Evolutionary conservation across 1,140 invertebrate species (phyloP), one percentile per base, ranked within the genome.

Genomic region (Patella vulgata): DNA sequence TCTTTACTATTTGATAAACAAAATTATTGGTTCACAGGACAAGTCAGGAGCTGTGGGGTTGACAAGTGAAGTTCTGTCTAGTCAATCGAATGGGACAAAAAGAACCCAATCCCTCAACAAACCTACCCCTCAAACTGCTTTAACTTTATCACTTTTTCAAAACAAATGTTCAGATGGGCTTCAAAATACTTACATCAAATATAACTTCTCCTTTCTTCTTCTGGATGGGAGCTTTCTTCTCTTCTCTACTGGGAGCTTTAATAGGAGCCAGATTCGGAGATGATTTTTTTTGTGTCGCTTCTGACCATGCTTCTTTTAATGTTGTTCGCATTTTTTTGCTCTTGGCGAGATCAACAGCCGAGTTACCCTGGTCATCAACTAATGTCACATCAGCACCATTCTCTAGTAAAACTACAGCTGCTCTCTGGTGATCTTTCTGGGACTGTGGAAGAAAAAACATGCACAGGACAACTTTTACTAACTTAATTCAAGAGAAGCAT

Each of bases 161-260:
- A n/a, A n/a, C n/a, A n/a, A n/a, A n/a, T n/a, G n/a, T n/a, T n/a
- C n/a, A n/a, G n/a, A n/a, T n/a, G n/a, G n/a, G n/a, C n/a, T n/a
- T n/a, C n/a, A n/a, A n/a, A n/a, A n/a, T n/a, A 59, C 69, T 74
- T 68, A 79, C 79, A 62, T 81, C 77, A 74, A 79, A 78, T 42
- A 79, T 75, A 17, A 81, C 79, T 68, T 79, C 77, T 59, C 74
- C 74, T 64, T 73, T 64, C 51, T 61, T 66, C 17, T 21, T 43
- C 14, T 5, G 14, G 5, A 8, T 36, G 6, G 6, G 73, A 77
- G 1, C 64, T 28, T 68, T 55, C 3, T 59, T 55, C n/a, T 69
- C 68, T 28, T 79, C 74, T 27, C 71, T 40, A 55, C 63, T 75
- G 11, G 62, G 68, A 8, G 68, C 55, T 44, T 64, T 61, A 6